Evolutionary conservation across 2,797 vertebrate species (phyloP).

Genomic region (Prunella strophiata): DNA sequence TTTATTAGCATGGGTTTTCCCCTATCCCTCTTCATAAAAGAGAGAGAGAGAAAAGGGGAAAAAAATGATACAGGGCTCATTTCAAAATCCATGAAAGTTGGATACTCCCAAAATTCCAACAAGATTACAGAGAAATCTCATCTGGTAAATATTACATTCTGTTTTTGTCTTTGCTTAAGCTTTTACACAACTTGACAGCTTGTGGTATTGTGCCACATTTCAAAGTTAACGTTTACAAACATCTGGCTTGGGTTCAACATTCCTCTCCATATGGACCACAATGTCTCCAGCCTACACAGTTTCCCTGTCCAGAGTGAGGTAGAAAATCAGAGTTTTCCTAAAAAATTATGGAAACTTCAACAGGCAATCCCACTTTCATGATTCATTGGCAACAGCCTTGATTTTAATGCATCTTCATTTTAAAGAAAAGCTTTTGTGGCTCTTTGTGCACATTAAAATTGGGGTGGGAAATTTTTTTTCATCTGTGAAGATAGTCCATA

Average conservation of each 20-base stretch:
- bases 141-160: constrained; percentile 91
- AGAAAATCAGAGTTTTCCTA: constrained; percentile 73
- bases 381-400: constrained; percentile 19
- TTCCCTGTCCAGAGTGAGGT: constrained; percentile 69
- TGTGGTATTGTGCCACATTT: constrained; percentile 84
- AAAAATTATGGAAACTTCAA: constrained; percentile 49
- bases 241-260: constrained; percentile 78
- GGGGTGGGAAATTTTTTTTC: not conserved
- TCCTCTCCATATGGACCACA: constrained; percentile 70
- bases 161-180: constrained; percentile 84
- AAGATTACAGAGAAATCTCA: constrained; percentile 91
- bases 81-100: constrained; percentile 90
- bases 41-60: not conserved
- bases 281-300: constrained; percentile 63
- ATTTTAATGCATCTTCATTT: not conserved
- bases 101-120: constrained; percentile 89
- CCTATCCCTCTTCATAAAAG: constrained; percentile 45
- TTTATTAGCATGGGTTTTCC: constrained; percentile 51
- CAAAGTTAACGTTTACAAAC: constrained; percentile 82
- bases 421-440: not conserved
- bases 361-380: constrained; percentile 6
- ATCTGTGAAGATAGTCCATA: not conserved
- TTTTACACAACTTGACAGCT: constrained; percentile 84
- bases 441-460: not conserved
- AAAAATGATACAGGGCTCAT: constrained; percentile 77